Evolutionary conservation across 2,797 vertebrate genomes (phyloP), one percentile per base, ranked within the genome.

Genomic region (Gallirallus australis): DNA sequence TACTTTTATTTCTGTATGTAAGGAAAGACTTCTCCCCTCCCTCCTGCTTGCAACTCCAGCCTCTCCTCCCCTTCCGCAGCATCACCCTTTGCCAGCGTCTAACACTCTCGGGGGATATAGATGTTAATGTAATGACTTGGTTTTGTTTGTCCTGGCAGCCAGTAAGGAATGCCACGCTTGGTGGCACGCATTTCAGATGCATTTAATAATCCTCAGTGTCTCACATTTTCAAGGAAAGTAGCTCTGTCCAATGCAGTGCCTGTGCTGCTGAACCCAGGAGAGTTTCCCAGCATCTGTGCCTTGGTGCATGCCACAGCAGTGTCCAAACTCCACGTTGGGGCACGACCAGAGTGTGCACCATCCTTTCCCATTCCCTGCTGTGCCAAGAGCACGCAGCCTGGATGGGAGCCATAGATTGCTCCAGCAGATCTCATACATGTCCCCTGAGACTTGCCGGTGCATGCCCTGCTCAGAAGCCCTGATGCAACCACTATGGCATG

Each of bases 101-200:
- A 39, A 35, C 35, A 24, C 56, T 71, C 30, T 24, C 69, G 63
- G 37, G 17, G 6, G 24, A 35, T 89, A 57, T 27, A 70, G 82
- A 94, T 93, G 59, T 89, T 90, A 68, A 82, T 59, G 52, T 79
- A 86, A 64, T 90, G 52, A 35, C 59, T 89, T 80, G 53, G 33
- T 12, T 89, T 88, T 91, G 66, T 90, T 92, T 94, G 45, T 82
- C 56, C 81, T 94, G 93, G 91, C 88, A 84, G 70, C 47, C 70
- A 71, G 31, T 33, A 40, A 84, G 75, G 90, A 82, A 89, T 82
- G 82, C 88, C 71, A 75, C 1, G 8, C 77, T 90, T 73, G 39
- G 52, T 91, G 91, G 80, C 88, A 80, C 0, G 2, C 82, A 42
- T 93, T 94, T 86, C 80, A 92, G 78, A 86, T 56, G 48, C 73